phyloP scores from a whole-genome alignment of 2,797 vertebrate genomes.

The Enteromius unitaeniatus region DNA sequence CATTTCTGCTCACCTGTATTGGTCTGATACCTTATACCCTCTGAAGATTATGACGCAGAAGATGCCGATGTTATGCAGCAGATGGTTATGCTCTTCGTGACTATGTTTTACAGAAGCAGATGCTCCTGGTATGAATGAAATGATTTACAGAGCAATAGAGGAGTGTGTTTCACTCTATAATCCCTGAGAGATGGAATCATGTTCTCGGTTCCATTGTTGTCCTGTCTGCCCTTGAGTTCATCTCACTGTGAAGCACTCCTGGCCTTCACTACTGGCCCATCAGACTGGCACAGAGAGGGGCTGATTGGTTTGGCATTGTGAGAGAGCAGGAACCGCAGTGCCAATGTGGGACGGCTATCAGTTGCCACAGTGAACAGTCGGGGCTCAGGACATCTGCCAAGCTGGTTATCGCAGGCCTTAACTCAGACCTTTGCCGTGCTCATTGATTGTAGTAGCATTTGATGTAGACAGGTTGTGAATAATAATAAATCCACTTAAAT shows the following conservation, averaged over 20 bases:
- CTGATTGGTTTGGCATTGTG: slow-evolving; percentile 41
- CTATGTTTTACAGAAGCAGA: slow-evolving; percentile 42
- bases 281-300: slow-evolving; percentile 35
- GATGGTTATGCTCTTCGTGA: slow-evolving; percentile 55
- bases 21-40: slow-evolving; percentile 7
- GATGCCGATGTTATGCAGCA: slow-evolving; percentile 42
- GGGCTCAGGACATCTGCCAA: slow-evolving; percentile 21
- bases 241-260: slow-evolving; percentile 23
- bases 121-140: slow-evolving; percentile 47
- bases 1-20: slow-evolving; percentile 33
- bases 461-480: not conserved
- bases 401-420: slow-evolving; percentile 17
- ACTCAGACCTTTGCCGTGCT: not conserved
- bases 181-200: slow-evolving; percentile 47
- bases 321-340: slow-evolving; percentile 18
- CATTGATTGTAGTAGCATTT: not conserved
- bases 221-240: slow-evolving; percentile 53
- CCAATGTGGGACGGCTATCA: slow-evolving; percentile 31
- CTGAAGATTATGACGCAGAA: slow-evolving; percentile 34
- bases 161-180: slow-evolving; percentile 54
- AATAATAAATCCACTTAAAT: slow-evolving; percentile 3
- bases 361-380: slow-evolving; percentile 21
- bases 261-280: slow-evolving; percentile 15
- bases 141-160: slow-evolving; percentile 55
- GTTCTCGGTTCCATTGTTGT: slow-evolving; percentile 12